Percentiles rank a stretch among this genome's conserved stretches.
Conservation (phyloP, 2,113 vertebrate genomes). For the Atherinomorus stipes region DNA sequence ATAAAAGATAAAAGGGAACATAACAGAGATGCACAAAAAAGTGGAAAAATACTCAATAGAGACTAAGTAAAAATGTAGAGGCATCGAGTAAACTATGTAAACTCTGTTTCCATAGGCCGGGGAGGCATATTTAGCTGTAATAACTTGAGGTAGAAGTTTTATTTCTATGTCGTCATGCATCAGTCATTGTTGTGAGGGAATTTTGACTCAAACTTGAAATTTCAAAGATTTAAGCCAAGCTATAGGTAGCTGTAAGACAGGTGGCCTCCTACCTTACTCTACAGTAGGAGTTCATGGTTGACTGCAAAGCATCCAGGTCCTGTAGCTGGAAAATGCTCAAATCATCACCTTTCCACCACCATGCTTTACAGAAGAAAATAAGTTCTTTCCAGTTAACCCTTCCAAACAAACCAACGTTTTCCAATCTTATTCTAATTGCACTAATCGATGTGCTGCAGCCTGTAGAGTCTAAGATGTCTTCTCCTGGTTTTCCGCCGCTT, state of each 20-base stretch:
- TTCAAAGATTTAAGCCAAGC: not conserved
- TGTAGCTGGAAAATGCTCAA: not conserved
- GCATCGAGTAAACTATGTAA: no score
- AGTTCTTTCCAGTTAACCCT: no score
- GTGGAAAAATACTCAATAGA: not conserved
- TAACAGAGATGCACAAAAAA: conserved; percentile 2
- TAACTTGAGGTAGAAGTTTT: no score
- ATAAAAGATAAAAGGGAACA: conserved; percentile 20
- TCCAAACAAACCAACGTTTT: no score
- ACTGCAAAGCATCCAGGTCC: not conserved
- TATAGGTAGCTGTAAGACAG: no score
- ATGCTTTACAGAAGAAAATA: not conserved
- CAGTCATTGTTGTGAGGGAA: not conserved
- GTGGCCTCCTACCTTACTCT: not conserved
- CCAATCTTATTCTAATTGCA: no score
- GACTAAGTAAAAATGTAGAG: not conserved
- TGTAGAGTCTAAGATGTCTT: no score
- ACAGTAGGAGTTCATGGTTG: not conserved
- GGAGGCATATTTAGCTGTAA: no score
- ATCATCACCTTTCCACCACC: not conserved
- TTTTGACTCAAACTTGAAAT: not conserved
- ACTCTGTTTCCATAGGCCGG: no score
- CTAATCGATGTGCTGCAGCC: no score
- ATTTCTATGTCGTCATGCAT: not conserved
- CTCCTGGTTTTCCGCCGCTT: no score